Conservation (phyloP, 1,140 invertebrate genomes). For the Drosophila tropicalis region DNA sequence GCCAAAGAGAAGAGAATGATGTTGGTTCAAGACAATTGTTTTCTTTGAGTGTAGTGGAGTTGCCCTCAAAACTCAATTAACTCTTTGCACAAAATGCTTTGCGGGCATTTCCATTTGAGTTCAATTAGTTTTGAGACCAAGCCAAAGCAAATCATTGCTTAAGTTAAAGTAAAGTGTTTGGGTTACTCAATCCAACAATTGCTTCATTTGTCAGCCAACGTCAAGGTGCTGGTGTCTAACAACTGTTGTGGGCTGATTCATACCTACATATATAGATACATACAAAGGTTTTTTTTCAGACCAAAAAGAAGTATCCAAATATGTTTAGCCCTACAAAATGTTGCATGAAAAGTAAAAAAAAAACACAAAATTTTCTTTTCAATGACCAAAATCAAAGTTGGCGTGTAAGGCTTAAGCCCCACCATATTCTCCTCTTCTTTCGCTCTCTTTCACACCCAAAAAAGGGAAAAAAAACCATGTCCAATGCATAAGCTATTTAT, state of each 20-base stretch:
- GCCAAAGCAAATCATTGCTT: conserved; percentile 36
- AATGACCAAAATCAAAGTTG: conserved; percentile 54
- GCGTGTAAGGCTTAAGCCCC: conserved; percentile 39
- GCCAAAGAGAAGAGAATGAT: not conserved
- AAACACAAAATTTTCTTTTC: conserved; percentile 52
- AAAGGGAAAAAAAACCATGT: conserved; percentile 42
- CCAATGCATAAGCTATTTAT: conserved; percentile 75
- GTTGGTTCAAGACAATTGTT: not conserved
- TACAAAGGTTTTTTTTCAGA: conserved; percentile 12
- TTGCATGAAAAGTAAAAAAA: conserved; percentile 49
- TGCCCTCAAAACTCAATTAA: conserved; percentile 49
- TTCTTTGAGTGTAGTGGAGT: conserved; percentile 21
- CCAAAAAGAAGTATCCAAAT: conserved; percentile 19
- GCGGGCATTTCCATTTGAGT: conserved; percentile 40
- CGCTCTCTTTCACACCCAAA: not conserved
- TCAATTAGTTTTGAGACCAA: conserved; percentile 40
- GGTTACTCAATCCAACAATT: conserved; percentile 74
- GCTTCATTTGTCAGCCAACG: conserved; percentile 70
- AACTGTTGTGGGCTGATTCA: conserved; percentile 50
- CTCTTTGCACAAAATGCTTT: conserved; percentile 20
- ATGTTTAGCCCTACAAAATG: conserved; percentile 18
- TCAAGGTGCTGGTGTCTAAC: conserved; percentile 58
- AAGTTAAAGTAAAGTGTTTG: conserved; percentile 45
- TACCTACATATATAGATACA: conserved; percentile 10
- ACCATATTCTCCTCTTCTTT: conserved; percentile 5